Conservation (phyloP, 2,888 invertebrate genomes). For the Apeira syringaria region DNA sequence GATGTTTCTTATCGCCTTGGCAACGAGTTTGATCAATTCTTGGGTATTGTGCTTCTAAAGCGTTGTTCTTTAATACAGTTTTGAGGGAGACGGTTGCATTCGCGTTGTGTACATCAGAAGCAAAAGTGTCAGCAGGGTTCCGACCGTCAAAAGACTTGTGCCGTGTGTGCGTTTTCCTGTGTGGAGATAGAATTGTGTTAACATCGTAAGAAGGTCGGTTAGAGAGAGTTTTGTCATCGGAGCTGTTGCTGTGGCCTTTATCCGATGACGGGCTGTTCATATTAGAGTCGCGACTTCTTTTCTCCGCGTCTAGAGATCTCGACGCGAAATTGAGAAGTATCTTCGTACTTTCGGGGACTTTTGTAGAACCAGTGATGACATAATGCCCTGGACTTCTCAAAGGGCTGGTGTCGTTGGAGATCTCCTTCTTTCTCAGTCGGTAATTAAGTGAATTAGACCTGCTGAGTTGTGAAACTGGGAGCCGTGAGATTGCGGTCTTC, state of each 20-base stretch:
- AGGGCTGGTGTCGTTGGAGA: slow-evolving; percentile 68
- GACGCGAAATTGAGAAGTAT: slow-evolving; percentile 64
- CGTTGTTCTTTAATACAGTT: slow-evolving; percentile 72
- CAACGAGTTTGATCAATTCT: slow-evolving; percentile 74
- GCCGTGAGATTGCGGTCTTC: slow-evolving; percentile 69
- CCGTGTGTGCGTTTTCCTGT: slow-evolving; percentile 77
- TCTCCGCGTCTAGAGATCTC: slow-evolving; percentile 59
- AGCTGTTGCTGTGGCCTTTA: slow-evolving; percentile 65
- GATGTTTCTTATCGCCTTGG: slow-evolving; percentile 65
- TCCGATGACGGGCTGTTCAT: slow-evolving; percentile 76
- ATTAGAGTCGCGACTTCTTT: slow-evolving; percentile 55
- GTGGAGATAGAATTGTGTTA: slow-evolving; percentile 63
- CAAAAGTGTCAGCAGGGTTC: slow-evolving; percentile 60
- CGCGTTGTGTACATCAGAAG: slow-evolving; percentile 65
- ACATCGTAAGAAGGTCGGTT: slow-evolving; percentile 68
- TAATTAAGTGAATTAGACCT: slow-evolving; percentile 78
- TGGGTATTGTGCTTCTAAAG: slow-evolving; percentile 59
- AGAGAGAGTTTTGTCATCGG: slow-evolving; percentile 74
- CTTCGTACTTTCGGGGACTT: slow-evolving; percentile 59
- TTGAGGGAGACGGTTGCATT: slow-evolving; percentile 64
- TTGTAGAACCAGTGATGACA: slow-evolving; percentile 72
- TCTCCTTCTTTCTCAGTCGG: slow-evolving; percentile 64
- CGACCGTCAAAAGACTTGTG: slow-evolving; percentile 81
- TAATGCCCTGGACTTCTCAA: slow-evolving; percentile 74
- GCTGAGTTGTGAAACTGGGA: slow-evolving; percentile 73